These are phyloP conservation scores for Napeogenes sylphis DNA, from an alignment of 2,888 invertebrate genomes.

Conservation along the genomic window DNA sequence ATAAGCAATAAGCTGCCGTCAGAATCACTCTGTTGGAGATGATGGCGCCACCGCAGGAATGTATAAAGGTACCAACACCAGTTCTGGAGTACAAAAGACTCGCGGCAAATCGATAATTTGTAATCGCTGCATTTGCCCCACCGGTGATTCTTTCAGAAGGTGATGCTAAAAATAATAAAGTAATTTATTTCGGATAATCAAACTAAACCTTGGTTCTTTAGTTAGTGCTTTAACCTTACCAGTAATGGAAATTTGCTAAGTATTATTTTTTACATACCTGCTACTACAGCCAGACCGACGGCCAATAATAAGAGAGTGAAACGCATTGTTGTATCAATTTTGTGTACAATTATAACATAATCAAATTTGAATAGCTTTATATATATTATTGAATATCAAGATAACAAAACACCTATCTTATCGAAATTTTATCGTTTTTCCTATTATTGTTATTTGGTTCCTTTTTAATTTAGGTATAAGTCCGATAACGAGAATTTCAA, in stretches of 20 bases:
- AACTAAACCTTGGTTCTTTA: too few species aligned
- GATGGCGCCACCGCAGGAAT: slow-evolving; percentile 59
- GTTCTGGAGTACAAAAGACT: slow-evolving; percentile 45
- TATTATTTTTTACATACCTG: background rate
- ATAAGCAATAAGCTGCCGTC: slow-evolving; percentile 60
- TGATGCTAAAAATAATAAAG: background rate
- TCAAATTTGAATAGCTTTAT: background rate
- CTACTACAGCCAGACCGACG: background rate
- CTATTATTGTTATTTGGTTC: too few species aligned
- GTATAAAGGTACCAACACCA: slow-evolving; percentile 40
- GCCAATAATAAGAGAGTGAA: background rate
- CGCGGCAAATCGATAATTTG: slow-evolving; percentile 49
- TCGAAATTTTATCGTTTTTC: too few species aligned
- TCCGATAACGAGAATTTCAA: too few species aligned
- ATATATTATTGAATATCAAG: too few species aligned
- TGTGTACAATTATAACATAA: background rate
- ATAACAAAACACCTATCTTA: too few species aligned
- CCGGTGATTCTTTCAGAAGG: slow-evolving; percentile 48
- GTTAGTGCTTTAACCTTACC: too few species aligned
- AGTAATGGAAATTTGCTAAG: too few species aligned
- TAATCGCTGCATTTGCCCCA: slow-evolving; percentile 41
- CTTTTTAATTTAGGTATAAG: too few species aligned
- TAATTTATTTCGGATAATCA: too few species aligned
- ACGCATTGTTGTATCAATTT: background rate
- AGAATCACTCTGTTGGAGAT: slow-evolving; percentile 48